A percentile compares a stretch with the other conserved stretches of the same genome.
These are phyloP conservation scores for Oxyruncus cristatus DNA, from an alignment of 2,113 vertebrate genomes.

Conservation along the genomic window DNA sequence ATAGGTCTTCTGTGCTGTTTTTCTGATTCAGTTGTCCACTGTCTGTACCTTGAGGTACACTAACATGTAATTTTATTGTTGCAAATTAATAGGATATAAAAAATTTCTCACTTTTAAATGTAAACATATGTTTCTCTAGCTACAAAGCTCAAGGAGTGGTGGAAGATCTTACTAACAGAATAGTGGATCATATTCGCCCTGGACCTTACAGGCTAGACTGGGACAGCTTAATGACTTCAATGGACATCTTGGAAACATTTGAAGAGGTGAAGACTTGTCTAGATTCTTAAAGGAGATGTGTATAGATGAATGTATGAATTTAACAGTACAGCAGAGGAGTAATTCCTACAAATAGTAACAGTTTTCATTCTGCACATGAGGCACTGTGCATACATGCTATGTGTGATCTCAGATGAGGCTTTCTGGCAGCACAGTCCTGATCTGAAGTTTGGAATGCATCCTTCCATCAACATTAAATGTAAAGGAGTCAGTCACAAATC, in stretches of 20 bases:
- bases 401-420: background rate
- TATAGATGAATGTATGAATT: background rate
- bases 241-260: constrained; percentile 82
- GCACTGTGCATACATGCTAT: background rate
- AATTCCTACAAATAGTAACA: background rate
- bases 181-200: constrained; percentile 83
- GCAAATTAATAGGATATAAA: background rate
- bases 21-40: background rate
- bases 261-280: constrained; percentile 73
- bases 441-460: background rate
- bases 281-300: background rate
- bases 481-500: background rate
- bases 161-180: constrained; percentile 67
- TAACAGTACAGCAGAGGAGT: background rate
- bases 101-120: background rate
- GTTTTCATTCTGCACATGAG: rapidly evolving
- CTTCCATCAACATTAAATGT: background rate
- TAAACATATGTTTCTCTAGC: constrained; percentile 58
- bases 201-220: constrained; percentile 81
- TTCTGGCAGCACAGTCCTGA: background rate
- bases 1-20: background rate
- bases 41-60: background rate
- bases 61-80: background rate
- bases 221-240: constrained; percentile 85
- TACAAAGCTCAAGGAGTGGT: constrained; percentile 85